These are phyloP conservation scores for Electrona antarctica DNA, from an alignment of 2,113 vertebrate genomes.

Conservation along the genomic window DNA sequence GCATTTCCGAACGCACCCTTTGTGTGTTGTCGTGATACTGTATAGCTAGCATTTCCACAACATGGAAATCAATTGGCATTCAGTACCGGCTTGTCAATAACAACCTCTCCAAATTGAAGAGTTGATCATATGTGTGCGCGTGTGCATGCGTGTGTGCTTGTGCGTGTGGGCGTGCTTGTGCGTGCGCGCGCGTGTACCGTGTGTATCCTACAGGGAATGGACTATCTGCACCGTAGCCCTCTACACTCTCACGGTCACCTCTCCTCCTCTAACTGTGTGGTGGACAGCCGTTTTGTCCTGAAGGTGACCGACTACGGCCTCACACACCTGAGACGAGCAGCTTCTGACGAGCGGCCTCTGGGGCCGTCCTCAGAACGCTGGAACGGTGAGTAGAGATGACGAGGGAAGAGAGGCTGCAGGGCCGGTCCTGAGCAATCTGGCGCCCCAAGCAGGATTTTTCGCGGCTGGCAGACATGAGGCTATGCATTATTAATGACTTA, in stretches of 20 bases:
- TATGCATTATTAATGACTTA: no score
- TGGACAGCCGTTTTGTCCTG: constrained; percentile 60
- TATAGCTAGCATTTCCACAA: not conserved
- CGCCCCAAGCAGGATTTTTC: no score
- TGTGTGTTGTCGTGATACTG: not conserved
- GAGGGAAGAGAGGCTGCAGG: not conserved
- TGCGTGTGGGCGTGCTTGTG: not conserved
- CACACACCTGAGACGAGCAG: constrained; percentile 26
- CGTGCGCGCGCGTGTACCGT: not conserved
- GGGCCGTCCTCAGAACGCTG: not conserved
- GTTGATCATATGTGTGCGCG: not conserved
- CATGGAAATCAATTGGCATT: not conserved
- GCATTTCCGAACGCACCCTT: no score
- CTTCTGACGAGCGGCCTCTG: not conserved
- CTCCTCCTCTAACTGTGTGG: constrained; percentile 59
- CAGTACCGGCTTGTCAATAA: not conserved
- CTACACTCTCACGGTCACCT: constrained; percentile 55
- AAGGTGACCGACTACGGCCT: constrained; percentile 62
- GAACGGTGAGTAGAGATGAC: constrained; percentile 8
- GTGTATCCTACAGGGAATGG: constrained; percentile 45
- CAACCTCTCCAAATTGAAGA: not conserved
- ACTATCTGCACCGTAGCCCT: constrained; percentile 52
- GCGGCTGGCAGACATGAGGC: not conserved
- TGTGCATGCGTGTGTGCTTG: constrained; percentile 1
- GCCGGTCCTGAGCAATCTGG: no score